phyloP scores from a whole-genome alignment of 2,113 vertebrate species.

The Tupaia chinensis region DNA sequence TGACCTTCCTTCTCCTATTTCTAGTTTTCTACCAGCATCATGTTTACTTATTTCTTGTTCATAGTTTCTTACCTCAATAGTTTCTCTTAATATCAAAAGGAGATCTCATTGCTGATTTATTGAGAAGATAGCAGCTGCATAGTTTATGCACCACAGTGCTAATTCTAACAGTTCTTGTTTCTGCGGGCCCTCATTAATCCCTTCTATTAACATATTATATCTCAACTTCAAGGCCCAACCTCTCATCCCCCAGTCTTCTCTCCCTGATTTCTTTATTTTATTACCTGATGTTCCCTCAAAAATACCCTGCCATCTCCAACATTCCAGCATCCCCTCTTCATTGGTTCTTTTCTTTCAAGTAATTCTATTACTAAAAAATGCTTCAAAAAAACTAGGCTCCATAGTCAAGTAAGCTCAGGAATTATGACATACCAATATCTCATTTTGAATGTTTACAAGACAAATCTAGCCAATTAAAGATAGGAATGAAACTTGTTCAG shows the following conservation, averaged over 20 bases:
- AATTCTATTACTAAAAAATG: not conserved
- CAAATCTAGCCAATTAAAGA: not conserved
- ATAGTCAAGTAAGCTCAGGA: not conserved
- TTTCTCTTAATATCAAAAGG: not conserved
- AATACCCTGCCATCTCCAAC: not conserved
- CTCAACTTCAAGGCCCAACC: not conserved
- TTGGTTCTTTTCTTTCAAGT: not conserved
- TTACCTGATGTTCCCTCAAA: not conserved
- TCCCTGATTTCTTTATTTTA: not conserved
- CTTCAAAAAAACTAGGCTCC: not conserved
- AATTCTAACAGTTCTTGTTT: not conserved
- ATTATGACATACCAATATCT: not conserved
- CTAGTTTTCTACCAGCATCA: not conserved
- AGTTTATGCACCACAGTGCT: not conserved
- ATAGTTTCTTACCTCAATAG: not conserved
- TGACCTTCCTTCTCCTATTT: not conserved
- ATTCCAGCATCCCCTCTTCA: not conserved
- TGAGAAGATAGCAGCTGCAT: not conserved
- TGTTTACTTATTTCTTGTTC: not conserved
- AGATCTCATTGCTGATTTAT: not conserved
- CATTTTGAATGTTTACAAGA: not conserved
- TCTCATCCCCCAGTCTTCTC: not conserved
- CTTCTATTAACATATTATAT: not conserved
- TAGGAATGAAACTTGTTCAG: not conserved
- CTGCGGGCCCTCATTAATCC: accelerated